Conservation (phyloP, 1,140 invertebrate species). For the Drosophila lacteicornis region DNA sequence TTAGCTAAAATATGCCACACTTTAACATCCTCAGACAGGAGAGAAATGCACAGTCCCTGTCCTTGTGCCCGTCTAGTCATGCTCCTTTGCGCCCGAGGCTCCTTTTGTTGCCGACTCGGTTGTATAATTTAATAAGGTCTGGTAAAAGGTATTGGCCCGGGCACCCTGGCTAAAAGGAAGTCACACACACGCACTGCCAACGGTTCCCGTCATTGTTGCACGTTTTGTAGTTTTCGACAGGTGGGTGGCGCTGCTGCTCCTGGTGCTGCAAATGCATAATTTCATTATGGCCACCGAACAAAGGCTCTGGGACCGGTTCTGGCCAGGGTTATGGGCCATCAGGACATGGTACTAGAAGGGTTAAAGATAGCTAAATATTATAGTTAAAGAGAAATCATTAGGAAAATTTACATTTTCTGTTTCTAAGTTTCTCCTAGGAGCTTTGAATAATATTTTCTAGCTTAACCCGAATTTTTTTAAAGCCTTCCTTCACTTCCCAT, state of each 20-base stretch:
- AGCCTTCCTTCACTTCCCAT: neutral
- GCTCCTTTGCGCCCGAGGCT: conserved; percentile 14
- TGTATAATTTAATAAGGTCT: conserved; percentile 79
- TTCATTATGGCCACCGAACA: conserved; percentile 64
- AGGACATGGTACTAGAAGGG: conserved; percentile 3
- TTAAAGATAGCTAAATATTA: conserved; percentile 18
- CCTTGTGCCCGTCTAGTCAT: neutral
- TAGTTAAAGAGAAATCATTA: conserved; percentile 3
- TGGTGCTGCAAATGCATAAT: conserved; percentile 56
- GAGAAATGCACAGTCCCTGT: conserved; percentile 25
- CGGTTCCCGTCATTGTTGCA: conserved; percentile 52
- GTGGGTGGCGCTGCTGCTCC: conserved; percentile 28
- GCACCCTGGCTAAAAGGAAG: conserved; percentile 50
- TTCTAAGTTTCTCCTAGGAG: neutral
- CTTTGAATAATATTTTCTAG: neutral
- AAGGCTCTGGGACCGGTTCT: conserved; percentile 16
- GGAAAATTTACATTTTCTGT: neutral
- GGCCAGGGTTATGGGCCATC: conserved; percentile 3
- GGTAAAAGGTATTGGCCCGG: conserved; percentile 66
- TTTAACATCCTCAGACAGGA: conserved; percentile 61
- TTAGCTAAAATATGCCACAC: conserved; percentile 77
- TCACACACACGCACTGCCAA: conserved; percentile 17
- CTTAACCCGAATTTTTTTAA: neutral
- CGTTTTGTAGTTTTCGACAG: conserved; percentile 78
- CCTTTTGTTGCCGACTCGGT: conserved; percentile 54